Evolutionary conservation across 2,797 vertebrate species (phyloP), one percentile per base, ranked within the genome.

Genomic region (Pseudochaenichthys georgianus): DNA sequence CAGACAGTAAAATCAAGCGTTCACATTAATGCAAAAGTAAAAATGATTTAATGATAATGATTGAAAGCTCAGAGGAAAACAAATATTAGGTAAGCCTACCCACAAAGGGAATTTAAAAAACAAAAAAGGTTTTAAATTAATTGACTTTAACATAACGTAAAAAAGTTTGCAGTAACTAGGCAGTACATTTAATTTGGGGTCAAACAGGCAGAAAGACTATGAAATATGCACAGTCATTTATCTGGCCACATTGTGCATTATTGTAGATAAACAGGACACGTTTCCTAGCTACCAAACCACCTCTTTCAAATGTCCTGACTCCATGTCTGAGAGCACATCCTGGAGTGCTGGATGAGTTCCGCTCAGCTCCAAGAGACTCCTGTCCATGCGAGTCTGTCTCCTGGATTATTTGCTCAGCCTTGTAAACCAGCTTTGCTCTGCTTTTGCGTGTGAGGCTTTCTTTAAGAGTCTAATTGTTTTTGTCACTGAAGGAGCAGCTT

Each of bases 391-490:
- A 4, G 21, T 47, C 70, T 42, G 51, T 12, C 59, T 45, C 60
- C 62, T 43, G 53, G 54, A 64, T 64, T 53, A 51, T 70, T 58
- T 21, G 47, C 70, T 31, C 65, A 15, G 54, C 46, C 72, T 80
- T 65, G 81, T 73, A 75, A 79, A 83, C 52, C 78, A 66, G 61
- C 2, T 66, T 31, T 1, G 15, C 59, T 71, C 11, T 8, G 23
- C 65, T 61, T 53, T n/a, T 47, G 54, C 80, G 70, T 23, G 17
- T 3, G 5, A 57, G 50, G 46, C 51, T 21, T 70, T 53, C 8
- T 31, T 4, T 1, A 19, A 64, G 15, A 57, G 58, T 53, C 73
- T 75, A 77, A 86, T 88, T 60, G 72, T 86, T 84, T 74, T 59
- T 60, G 75, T 74, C 68, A 73, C 66, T 53, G 43, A 53, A 76